Evolutionary conservation across 2,797 vertebrate genomes (phyloP), one percentile per base, ranked within the genome.

Genomic region (Acropternis orthonyx): DNA sequence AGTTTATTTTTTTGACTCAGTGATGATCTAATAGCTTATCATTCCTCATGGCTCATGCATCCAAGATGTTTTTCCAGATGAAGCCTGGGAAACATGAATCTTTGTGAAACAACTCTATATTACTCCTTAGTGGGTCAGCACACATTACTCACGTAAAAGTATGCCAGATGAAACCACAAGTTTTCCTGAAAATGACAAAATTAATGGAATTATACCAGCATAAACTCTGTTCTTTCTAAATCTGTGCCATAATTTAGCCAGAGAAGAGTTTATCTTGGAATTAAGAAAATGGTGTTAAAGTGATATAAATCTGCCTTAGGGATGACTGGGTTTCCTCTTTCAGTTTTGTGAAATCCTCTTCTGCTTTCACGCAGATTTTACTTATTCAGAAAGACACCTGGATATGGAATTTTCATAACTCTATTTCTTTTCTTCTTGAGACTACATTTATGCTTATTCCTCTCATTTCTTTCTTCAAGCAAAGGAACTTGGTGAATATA

Each of bases 11-110:
- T 92, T 95, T 94, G 71, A 88, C 76, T 78, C 55, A 58, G 1
- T 93, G 74, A 86, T 95, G 94, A 96, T 79, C 95, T 95, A 95
- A 96, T 92, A 88, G 74, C 95, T 95, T 95, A 90, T 96, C 91
- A 88, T 95, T 95, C 91, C 76, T 89, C 82, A 92, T 71, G 73
- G 63, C 68, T 92, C 86, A 83, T 88, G 77, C 77, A 90, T 89
- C 80, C 95, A 93, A 95, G 83, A 95, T 93, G 80, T 92, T 96
- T 96, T 96, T 95, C 95, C 94, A 93, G 85, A 92, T 92, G 95
- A 94, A 92, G 93, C 89, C 89, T 96, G 92, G 83, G 94, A 94
- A 94, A 95, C 85, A 82, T 63, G 89, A 95, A 88, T 95, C 92
- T 79, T 91, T 92, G 63, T 90, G 93, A 95, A 96, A 89, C 52